Evolutionary conservation across 2,888 invertebrate genomes (phyloP).

Genomic region (Xestobium rufovillosum): DNA sequence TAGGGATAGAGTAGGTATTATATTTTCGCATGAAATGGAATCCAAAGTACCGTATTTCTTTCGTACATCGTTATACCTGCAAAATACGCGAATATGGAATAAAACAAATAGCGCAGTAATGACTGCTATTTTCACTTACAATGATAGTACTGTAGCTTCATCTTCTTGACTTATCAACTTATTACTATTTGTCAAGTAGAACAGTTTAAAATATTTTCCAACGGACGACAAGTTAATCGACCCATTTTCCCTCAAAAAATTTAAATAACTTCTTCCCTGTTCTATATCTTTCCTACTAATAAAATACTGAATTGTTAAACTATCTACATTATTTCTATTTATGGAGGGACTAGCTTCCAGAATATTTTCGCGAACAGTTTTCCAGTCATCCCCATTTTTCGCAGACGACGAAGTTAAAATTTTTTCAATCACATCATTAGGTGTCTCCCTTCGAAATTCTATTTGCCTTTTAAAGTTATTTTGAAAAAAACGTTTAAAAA

Average conservation of each 20-base stretch:
- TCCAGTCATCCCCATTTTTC: no score
- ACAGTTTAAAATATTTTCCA: slow-evolving; percentile 51
- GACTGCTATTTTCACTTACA: no score
- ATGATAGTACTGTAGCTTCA: slow-evolving; percentile 32
- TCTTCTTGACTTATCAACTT: slow-evolving; percentile 42
- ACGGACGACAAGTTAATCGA: slow-evolving; percentile 51
- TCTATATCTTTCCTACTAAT: slow-evolving; percentile 41
- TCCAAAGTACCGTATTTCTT: slow-evolving; percentile 54
- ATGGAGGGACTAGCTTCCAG: no score
- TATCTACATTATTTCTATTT: slow-evolving; percentile 56
- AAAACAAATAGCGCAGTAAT: no score
- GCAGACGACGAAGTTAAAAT: no score
- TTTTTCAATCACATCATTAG: no score
- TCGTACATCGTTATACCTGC: slow-evolving; percentile 40
- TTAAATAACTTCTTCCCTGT: slow-evolving; percentile 51
- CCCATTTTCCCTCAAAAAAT: slow-evolving; percentile 46
- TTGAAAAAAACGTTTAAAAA: no score
- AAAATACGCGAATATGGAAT: slow-evolving; percentile 14
- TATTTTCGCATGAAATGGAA: slow-evolving; percentile 49
- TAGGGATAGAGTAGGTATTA: slow-evolving; percentile 55
- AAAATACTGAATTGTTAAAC: slow-evolving; percentile 51
- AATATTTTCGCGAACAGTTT: no score
- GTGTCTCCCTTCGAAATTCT: no score
- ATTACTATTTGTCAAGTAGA: slow-evolving; percentile 39
- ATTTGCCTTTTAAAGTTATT: no score